Conservation (phyloP, 1,140 invertebrate genomes). For the Mycetomoellerius zeteki region DNA sequence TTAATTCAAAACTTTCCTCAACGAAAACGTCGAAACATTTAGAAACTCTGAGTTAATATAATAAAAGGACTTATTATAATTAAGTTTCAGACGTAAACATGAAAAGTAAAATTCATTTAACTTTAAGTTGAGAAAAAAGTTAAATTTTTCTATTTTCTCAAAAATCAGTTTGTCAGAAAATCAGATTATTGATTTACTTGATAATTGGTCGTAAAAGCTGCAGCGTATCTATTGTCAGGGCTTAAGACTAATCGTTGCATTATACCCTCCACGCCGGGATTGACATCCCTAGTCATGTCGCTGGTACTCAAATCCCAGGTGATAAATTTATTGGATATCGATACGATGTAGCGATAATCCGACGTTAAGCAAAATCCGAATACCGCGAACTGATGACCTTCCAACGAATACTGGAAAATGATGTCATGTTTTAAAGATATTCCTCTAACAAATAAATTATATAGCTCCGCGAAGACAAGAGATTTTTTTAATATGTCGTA, state of each 20-base stretch:
- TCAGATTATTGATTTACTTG: constrained; percentile 88
- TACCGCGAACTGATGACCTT: constrained; percentile 99
- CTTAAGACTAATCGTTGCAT: constrained; percentile 98
- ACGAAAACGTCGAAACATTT: not conserved
- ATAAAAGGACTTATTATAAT: not conserved
- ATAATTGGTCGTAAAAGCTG: constrained; percentile 98
- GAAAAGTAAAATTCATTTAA: not conserved
- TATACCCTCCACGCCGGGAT: constrained; percentile 97
- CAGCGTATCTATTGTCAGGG: constrained; percentile 97
- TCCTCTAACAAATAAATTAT: not conserved
- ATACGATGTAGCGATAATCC: constrained; percentile 97
- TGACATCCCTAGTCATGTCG: constrained; percentile 96
- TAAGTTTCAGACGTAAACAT: not conserved
- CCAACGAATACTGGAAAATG: constrained; percentile 94
- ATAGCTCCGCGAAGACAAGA: not conserved
- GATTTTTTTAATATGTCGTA: not conserved
- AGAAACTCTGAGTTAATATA: not conserved
- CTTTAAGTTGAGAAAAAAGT: not conserved
- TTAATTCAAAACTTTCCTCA: not conserved
- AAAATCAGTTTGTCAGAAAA: constrained; percentile 6
- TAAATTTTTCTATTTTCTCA: not conserved
- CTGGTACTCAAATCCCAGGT: constrained; percentile 98
- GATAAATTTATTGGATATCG: constrained; percentile 98
- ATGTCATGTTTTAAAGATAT: constrained; percentile 8
- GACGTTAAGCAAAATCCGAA: constrained; percentile 97